Base-by-base conservation (phyloP, 1,140 invertebrate species). In the Papilio xuthus region DNA sequence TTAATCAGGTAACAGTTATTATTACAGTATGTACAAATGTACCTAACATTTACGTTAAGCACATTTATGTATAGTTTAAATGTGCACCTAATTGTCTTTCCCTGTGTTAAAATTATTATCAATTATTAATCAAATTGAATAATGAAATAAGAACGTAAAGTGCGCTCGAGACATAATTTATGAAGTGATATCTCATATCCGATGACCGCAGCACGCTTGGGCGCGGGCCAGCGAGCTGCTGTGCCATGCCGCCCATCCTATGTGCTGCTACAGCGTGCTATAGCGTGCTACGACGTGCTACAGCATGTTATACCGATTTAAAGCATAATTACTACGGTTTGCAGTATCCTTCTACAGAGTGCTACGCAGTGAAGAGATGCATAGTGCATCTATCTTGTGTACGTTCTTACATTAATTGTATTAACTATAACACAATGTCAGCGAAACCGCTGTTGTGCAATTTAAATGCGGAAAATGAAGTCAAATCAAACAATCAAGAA, bases 141-240 rank as follows among this genome's bases (percentile, higher is more conserved):
- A 56, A 8, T 60, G n/a, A 60, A 60, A 20, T 60, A 9, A 26
- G 10, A 26, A 60, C 23, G 56, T 60, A 60, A 60, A 60, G 56
- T 60, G 56, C 10, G 56, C 20, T 13, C 8, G 56, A 10, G 9
- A 8, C 4, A 20, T 53, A 53, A 60, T 60, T 60, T 60, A 60
- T 60, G 53, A 60, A 60, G 56, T 60, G 20, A 60, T 60, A 60
- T 60, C 20, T 60, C 56, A 60, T 60, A 23, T 10, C 20, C 56
- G 56, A 9, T 26, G 56, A 60, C 56, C 56, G 56, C 56, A 60
- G 12, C 56, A 26, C 56, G 56, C 56, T 60, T 60, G 56, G 56
- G 56, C 56, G 56, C 60, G 60, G 1, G 60, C 60, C 60, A 60
- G 60, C 60, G 60, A 23, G 8, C n/a, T 23, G 53, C 53, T 23